Evolutionary conservation across 2,888 invertebrate genomes (phyloP), one percentile per base, ranked within the genome.

Genomic region (Dusona sp.): DNA sequence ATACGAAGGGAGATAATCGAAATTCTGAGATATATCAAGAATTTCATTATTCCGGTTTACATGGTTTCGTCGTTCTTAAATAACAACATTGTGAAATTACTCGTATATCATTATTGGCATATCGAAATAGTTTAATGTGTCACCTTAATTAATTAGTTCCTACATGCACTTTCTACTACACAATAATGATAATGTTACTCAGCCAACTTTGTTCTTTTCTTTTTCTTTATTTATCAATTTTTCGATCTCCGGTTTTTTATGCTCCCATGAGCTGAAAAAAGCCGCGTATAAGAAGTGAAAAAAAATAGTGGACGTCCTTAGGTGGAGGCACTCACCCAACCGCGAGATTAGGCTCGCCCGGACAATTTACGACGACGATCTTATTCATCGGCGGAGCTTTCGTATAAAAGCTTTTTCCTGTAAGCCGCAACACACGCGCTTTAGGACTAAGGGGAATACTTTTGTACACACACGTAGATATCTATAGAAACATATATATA

Each of bases 331-430:
- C 87, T 88, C 90, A 92, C 89, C 91, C 91, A 91, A 91, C 90
- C 92, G 90, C 91, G 88, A 93, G 94, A 94, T 94, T 94, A 94
- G 92, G 91, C 92, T 92, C 91, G 91, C 91, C 87, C 90, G 90
- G 90, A 90, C 92, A 93, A 94, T 94, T 94, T 94, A 94, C 93
- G 93, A 90, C 90, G 90, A 85, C 91, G 92, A 93, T 93, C 92
- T 93, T 93, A 93, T 93, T 93, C 93, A 92, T 90, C 90, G 91
- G 89, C 89, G 84, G 90, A 82, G 92, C 92, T 93, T 93, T 93
- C 92, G 91, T 92, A 92, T 94, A 93, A 94, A 94, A 94, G 94
- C 94, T 94, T 94, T 94, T 94, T 91, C 93, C 93, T 94, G 94
- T 94, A 94, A 94, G 93, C 93, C 91, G 91, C 91, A 92, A 93